These are phyloP conservation scores for Rhizoglyphus robini DNA, from an alignment of 1,140 invertebrate species.

Conservation along the genomic window DNA sequence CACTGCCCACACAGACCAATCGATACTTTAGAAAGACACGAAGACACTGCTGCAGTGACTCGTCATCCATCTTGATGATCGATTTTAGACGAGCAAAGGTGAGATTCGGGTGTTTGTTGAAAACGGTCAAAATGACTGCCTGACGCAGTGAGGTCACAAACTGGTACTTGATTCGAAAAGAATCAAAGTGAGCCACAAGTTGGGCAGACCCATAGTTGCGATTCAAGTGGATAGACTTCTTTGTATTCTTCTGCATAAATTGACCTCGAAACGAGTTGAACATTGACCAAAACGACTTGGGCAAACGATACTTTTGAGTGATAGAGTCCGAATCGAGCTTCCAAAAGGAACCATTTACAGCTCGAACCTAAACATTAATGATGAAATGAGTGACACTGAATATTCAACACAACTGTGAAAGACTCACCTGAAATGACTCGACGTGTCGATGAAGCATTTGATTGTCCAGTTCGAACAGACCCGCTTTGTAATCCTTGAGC, in stretches of 20 bases:
- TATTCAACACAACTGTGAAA: neutral
- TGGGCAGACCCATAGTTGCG: neutral
- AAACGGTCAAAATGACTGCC: neutral
- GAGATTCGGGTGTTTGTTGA: neutral
- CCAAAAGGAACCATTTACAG: neutral
- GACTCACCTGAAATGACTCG: too few relatives aligned
- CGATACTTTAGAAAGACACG: neutral
- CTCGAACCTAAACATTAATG: neutral
- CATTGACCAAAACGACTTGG: neutral
- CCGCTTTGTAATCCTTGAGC: neutral
- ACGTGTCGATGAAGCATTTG: neutral
- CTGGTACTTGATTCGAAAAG: neutral
- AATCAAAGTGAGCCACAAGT: neutral
- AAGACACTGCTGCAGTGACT: neutral
- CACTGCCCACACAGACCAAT: neutral
- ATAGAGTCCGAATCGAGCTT: neutral
- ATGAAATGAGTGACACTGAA: neutral
- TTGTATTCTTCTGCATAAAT: neutral
- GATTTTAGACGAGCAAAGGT: neutral
- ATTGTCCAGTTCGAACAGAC: neutral
- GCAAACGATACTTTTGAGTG: slow-evolving; percentile 1
- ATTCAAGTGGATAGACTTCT: neutral
- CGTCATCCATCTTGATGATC: neutral
- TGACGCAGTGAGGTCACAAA: neutral
- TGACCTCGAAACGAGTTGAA: neutral